A percentile compares a stretch with the other conserved stretches of the same genome.
Conservation (phyloP, 2,888 invertebrate genomes). For the Pollenia griseotomentosa region DNA sequence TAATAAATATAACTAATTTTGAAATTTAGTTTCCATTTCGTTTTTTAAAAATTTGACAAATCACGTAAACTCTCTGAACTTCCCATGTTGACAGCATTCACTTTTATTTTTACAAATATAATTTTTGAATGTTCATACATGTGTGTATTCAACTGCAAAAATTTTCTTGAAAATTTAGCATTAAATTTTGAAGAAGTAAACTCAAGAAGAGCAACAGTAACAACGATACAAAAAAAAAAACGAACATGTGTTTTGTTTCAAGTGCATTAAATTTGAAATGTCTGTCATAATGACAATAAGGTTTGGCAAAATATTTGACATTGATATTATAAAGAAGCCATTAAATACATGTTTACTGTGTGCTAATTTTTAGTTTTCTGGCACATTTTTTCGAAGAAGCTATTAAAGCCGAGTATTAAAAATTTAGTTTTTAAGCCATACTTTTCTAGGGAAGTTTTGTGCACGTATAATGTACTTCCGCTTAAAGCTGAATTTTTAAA, state of each 20-base stretch:
- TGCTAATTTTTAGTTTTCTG: too few species aligned
- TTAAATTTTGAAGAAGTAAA: background rate
- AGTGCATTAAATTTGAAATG: conserved; percentile 40
- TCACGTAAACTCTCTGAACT: background rate
- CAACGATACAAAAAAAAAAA: background rate
- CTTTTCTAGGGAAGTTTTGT: too few species aligned
- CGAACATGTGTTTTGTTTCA: conserved; percentile 16
- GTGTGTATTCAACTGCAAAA: background rate
- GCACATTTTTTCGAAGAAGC: too few species aligned
- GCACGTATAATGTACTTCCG: too few species aligned
- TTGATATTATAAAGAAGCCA: background rate
- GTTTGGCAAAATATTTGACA: conserved; percentile 4
- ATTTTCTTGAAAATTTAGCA: conserved; percentile 2
- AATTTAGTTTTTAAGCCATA: too few species aligned
- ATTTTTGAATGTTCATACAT: background rate
- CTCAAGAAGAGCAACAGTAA: background rate
- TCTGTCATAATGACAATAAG: conserved; percentile 31
- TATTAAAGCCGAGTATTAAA: too few species aligned
- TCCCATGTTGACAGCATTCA: background rate
- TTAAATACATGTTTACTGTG: too few species aligned
- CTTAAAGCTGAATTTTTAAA: too few species aligned
- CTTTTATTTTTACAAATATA: background rate
- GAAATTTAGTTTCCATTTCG: too few species aligned
- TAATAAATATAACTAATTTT: too few species aligned
- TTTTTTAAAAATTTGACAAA: background rate